Evolutionary conservation across 2,888 invertebrate genomes (phyloP), one percentile per base, ranked within the genome.

Genomic region (Gastrophysa polygoni): DNA sequence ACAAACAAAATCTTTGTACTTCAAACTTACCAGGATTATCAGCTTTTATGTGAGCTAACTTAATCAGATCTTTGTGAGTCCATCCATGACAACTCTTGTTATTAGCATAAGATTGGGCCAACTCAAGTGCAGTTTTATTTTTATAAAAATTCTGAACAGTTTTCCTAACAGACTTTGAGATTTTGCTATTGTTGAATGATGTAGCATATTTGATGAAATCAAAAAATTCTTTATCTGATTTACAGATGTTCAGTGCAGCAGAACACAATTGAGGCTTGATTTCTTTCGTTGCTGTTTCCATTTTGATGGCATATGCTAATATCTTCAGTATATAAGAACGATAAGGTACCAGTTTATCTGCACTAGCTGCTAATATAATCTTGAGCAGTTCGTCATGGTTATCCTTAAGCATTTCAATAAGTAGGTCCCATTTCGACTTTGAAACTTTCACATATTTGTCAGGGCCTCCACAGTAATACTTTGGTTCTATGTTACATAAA

Each of bases 41-140:
- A 47, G 84, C 69, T 76, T 86, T 86, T 2, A 85, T 73, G 76
- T 89, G 90, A 24, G 84, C 87, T 72, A 89, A 83, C 70, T 86
- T 85, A 0, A 89, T 80, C n/a, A 92, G 82, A 70, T 90, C 91
- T 72, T 87, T 88, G 76, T 93, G 92, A 0, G 86, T 86, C 83
- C 91, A 89, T 3, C 89, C 89, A 71, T 89, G 85, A 66, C 87
- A 84, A 7, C 87, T 85, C 54, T 85, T 85, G 57, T 85, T 86
- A 74, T 86, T 85, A 3, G 88, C 87, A 17, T 91, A 83, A 68
- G 87, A 87, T 70, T 86, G 83, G 0, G 87, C 88, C 44, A 92
- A 81, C 54, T 87, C 85, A 76, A 85, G 77, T 0, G 90, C 85
- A 11, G 86, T 83, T 76, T 87, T 88, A 1, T 79, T 82, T 17